Evolutionary conservation across 1,140 invertebrate species (phyloP).

Genomic region (Drosophila bifasciata): DNA sequence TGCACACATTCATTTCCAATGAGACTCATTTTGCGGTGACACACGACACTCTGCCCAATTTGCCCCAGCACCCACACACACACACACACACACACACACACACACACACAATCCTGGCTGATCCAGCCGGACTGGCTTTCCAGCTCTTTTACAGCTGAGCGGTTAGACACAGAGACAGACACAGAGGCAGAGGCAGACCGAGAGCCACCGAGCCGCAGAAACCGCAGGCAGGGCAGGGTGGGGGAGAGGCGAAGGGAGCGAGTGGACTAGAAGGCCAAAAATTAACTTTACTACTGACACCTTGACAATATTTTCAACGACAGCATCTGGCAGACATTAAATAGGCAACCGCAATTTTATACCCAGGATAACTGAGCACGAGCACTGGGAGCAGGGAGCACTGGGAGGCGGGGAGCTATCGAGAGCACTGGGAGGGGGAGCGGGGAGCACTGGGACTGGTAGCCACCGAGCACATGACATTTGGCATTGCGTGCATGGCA

Average conservation of each 20-base stretch:
- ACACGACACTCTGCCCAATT: constrained; percentile 43
- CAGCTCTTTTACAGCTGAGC: constrained; percentile 75
- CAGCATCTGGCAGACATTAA: constrained; percentile 45
- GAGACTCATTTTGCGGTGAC: constrained; percentile 77
- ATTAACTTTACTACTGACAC: constrained; percentile 80
- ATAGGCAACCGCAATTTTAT: constrained; percentile 42
- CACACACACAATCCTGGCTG: constrained; percentile 46
- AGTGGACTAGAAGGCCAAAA: constrained; percentile 47
- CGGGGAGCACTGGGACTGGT: background rate
- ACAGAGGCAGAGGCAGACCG: constrained; percentile 53
- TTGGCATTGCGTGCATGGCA: constrained; percentile 60
- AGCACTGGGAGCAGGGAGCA: constrained; percentile 15
- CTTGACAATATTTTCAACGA: constrained; percentile 76
- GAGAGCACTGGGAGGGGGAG: too few relatives aligned
- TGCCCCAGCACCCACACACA: constrained; percentile 25
- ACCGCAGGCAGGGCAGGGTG: constrained; percentile 45
- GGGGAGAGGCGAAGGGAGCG: background rate
- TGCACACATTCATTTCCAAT: constrained; percentile 75
- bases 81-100: constrained; percentile 43
- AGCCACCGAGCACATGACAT: constrained; percentile 50
- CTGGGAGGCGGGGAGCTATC: too few relatives aligned
- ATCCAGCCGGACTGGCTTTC: constrained; percentile 66
- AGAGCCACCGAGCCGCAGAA: constrained; percentile 42
- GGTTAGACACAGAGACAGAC: constrained; percentile 63
- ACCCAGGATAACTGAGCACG: constrained; percentile 18